A percentile compares a stretch with the other conserved stretches of the same genome.
Conservation (phyloP, 2,888 invertebrate species). For the Acronicta aceris region DNA sequence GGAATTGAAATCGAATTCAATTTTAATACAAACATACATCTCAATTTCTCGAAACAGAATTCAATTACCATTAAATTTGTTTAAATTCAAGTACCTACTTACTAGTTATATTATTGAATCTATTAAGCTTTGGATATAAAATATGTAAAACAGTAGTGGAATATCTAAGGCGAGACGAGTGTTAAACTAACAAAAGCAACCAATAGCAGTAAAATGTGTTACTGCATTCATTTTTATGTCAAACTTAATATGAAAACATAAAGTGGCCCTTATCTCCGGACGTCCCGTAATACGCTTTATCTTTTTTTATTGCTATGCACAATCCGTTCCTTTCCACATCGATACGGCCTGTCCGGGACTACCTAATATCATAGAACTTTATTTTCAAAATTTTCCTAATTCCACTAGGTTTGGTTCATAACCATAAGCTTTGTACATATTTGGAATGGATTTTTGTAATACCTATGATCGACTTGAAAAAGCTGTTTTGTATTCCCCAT, state of each 20-base stretch:
- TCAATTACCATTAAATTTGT: constrained; percentile 19
- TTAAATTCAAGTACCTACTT: not conserved
- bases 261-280: constrained; percentile 79
- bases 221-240: constrained; percentile 77
- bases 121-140: constrained; percentile 4
- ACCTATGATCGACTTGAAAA: constrained; percentile 20
- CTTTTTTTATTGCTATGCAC: constrained; percentile 79
- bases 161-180: constrained; percentile 41
- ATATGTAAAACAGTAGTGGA: constrained; percentile 33
- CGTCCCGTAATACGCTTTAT: constrained; percentile 81
- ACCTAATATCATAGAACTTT: constrained; percentile 57
- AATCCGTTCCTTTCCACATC: constrained; percentile 73
- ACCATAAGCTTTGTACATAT: constrained; percentile 18
- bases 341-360: constrained; percentile 56
- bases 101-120: constrained; percentile 7
- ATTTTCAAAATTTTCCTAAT: constrained; percentile 56
- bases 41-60: constrained; percentile 29
- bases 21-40: constrained; percentile 28
- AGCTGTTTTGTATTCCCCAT: constrained; percentile 24
- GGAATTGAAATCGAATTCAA: constrained; percentile 20
- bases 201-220: constrained; percentile 72
- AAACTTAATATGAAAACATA: constrained; percentile 81
- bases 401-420: too few relatives aligned
- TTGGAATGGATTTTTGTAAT: constrained; percentile 36
- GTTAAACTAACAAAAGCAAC: constrained; percentile 67